Base-by-base conservation (phyloP, 1,140 invertebrate species). In the Aphelenchoides fujianensis region DNA sequence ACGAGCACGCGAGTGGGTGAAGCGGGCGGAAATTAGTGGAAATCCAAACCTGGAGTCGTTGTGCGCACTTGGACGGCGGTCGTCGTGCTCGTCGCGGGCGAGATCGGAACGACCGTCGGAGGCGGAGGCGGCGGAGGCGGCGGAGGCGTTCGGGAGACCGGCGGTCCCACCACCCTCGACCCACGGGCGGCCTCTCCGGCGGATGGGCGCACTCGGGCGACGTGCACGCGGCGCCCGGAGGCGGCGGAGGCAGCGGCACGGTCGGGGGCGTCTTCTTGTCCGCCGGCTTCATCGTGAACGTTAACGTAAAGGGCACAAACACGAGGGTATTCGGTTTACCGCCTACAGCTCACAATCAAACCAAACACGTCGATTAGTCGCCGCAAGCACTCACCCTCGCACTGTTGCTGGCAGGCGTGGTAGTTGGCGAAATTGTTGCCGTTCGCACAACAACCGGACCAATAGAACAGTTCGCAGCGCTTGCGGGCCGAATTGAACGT, bases 401-500 rank as follows among this genome's bases (percentile, higher is more conserved):
- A 80, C 27, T 54, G 48, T 62, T 76, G 54, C 62, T 80, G 78
- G 54, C 79, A 80, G 7, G 63, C 34, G 66, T 81, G 75, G 69
- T 74, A 79, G 19, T 75, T 75, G 19, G 69, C 70, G 70, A 81
- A 81, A 64, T 80, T 80, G 62, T 80, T 80, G 62, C 66, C 68
- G 62, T 77, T 68, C 34, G 76, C 82, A 66, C 81, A 84, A 68
- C 82, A 83, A 23, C 82, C 82, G 7, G 79, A 82, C 79, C 79
- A 83, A 63, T 83, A 84, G 67, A 83, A 83, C 5, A 81, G 61
- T 63, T 84, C 81, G 62, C 82, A 83, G 28, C 75, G 70, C 32
- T 57, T 54, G 7, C 74, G 64, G 0, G 62, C 68, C 32, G 76
- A 57, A 67, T 83, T 82, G 62, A 73, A 83, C 57, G 78, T 81